Base-by-base conservation (phyloP, 2,888 invertebrate species). In the Mimachlamys varia region DNA sequence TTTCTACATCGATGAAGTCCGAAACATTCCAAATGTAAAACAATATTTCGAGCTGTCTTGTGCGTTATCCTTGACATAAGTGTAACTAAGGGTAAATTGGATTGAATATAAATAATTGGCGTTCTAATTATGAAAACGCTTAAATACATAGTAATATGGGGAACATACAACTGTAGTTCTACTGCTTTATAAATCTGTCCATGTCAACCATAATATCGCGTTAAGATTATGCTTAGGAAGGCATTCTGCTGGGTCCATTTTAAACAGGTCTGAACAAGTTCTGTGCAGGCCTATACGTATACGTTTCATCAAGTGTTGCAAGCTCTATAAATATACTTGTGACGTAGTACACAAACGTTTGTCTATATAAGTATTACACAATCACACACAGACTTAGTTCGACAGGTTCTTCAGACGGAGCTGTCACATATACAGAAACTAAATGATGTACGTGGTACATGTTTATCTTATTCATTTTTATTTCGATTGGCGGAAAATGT, bases 291-390 rank as follows among this genome's bases (percentile, higher is more conserved):
- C 62, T 0, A n/a, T n/a, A n/a, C n/a, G 22, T 7, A 22, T n/a
- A 62, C 27, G 33, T 76, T 76, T 76, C 76, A 19, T 58, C 58
- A 58, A 7, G 58, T 58, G 58, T 58, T 58, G 58, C 58, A 58
- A 58, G 2, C 5, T 19, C 44, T 44, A 44, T 44, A 44, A 44
- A 5, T 44, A 44, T 1, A 53, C 53, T n/a, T 62, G n/a, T 62
- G 62, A 62, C 62, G 62, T 62, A 62, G 62, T 62, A 62, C 62
- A 62, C 62, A 62, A n/a, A 4, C 12, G 2, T 76, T 76, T 12
- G 13, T 27, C 76, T 76, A 33, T 76, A 27, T 76, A 76, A 76
- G 33, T 76, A 76, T 76, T 76, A 33, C 76, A 76, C 76, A 76
- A 76, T 33, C 2, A 7, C 53, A 53, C 53, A 53, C 15, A 53